Conservation (phyloP, 37 sponge, comb jelly and placozoan genomes). For the Spongia lamella region DNA sequence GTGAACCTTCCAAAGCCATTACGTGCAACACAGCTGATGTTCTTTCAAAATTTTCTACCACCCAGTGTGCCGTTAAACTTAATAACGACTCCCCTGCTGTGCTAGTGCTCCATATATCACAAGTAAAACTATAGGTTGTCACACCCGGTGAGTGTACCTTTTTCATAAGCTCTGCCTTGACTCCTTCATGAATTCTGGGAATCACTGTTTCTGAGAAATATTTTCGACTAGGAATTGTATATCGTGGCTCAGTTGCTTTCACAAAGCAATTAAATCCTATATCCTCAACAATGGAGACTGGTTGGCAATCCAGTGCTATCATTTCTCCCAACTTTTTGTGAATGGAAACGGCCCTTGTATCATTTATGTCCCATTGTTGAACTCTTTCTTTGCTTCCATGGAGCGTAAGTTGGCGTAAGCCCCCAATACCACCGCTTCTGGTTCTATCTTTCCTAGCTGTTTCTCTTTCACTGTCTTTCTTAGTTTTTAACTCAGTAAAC, state of each 20-base stretch:
- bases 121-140: too few species aligned
- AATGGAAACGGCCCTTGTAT: not conserved
- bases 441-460: not conserved
- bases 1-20: too few species aligned
- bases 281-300: not conserved
- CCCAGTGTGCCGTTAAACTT: too few species aligned
- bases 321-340: slow-evolving; percentile 5
- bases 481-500: not conserved
- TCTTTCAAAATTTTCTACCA: too few species aligned
- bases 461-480: not conserved
- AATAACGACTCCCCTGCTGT: too few species aligned
- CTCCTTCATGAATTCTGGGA: not conserved
- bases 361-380: slow-evolving; percentile 4
- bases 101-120: too few species aligned
- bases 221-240: not conserved
- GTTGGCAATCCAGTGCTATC: slow-evolving; percentile 12
- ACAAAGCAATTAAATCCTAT: slow-evolving; percentile 4
- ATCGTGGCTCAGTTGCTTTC: not conserved
- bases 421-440: too few species aligned
- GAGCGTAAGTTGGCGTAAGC: not conserved
- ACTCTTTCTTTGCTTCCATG: not conserved
- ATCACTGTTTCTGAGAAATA: slow-evolving; percentile 2
- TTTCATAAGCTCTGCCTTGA: not conserved
- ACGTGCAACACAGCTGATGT: too few species aligned
- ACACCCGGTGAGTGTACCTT: too few species aligned